A percentile compares a stretch with the other conserved stretches of the same genome.
These are phyloP conservation scores for Ptilorrhoa leucosticta DNA, from an alignment of 2,113 vertebrate genomes.

Conservation along the genomic window DNA sequence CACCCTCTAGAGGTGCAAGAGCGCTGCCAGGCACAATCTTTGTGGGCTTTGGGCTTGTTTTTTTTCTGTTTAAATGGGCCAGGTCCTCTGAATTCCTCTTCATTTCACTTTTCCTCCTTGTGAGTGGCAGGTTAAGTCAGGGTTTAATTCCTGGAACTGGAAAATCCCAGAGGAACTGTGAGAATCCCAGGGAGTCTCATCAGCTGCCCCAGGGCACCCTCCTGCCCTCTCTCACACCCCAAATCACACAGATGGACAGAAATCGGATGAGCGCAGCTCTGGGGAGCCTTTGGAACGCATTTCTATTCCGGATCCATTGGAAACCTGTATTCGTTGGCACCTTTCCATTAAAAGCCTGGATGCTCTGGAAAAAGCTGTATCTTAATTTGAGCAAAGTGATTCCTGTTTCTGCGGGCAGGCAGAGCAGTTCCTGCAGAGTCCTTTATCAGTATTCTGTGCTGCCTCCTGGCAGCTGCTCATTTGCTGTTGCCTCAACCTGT, in stretches of 20 bases:
- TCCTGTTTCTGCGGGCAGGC: conserved; percentile 33
- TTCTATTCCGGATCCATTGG: conserved; percentile 5
- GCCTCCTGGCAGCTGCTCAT: conserved; percentile 91
- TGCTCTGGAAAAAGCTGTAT: neutral
- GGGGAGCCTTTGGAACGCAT: neutral
- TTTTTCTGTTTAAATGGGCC: neutral
- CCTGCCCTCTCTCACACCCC: neutral
- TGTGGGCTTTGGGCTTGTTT: neutral
- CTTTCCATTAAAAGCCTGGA: conserved; percentile 22
- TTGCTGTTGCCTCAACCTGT: conserved; percentile 85
- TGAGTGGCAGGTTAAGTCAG: neutral
- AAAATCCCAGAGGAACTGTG: neutral
- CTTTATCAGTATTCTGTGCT: conserved; percentile 76
- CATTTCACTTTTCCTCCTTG: neutral
- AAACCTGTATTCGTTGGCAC: neutral
- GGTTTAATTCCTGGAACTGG: neutral
- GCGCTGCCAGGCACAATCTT: neutral
- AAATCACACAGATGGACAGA: neutral
- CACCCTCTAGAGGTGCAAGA: neutral
- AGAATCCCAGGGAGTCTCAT: neutral
- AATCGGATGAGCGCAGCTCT: accelerated
- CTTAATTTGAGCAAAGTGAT: conserved; percentile 68
- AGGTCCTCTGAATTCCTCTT: neutral
- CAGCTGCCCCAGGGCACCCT: neutral
- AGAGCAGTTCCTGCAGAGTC: conserved; percentile 36